Evolutionary conservation across 2,888 invertebrate genomes (phyloP), one percentile per base, ranked within the genome.

Genomic region (Aphodius sticticus): DNA sequence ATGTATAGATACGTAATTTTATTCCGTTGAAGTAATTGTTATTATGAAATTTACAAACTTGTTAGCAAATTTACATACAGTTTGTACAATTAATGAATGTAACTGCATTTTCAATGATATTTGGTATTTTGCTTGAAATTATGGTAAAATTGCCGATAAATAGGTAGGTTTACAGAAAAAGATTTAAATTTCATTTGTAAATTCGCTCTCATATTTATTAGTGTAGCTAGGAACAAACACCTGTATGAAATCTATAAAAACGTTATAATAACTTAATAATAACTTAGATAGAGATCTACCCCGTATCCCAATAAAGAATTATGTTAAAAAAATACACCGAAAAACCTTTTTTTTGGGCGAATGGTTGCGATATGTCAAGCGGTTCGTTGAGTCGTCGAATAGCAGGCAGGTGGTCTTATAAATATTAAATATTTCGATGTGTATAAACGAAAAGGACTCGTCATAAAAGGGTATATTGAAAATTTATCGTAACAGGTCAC

Each of bases 391-490:
- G 53, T 12, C 53, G 53, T 53, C 53, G 7, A 12, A 38, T 7
- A 5, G 5, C n/a, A 35, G 6, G 37, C 74, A 74, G 74, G 74
- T 74, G 74, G 74, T 74, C 74, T 74, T 74, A 74, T 74, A 74
- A 74, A 74, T 74, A 74, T 74, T 74, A 35, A 74, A 74, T 74
- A 36, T 74, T 74, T 53, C 53, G 53, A 53, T 53, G 53, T 53
- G 53, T 53, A 53, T 53, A 53, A n/a, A 53, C 53, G 53, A 53
- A 53, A 53, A 53, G 53, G 53, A 53, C 53, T 53, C 53, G 53
- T 53, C 53, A 53, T 53, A 53, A 53, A 53, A 53, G 53, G 53
- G 12, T 53, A 53, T 53, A 53, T 53, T 53, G 53, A 53, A 53
- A 53, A 53, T 53, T 53, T 53, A 53, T 53, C 53, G 53, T 53